Evolutionary conservation across 2,797 vertebrate genomes (phyloP).

Genomic region (Crocidura indochinensis): DNA sequence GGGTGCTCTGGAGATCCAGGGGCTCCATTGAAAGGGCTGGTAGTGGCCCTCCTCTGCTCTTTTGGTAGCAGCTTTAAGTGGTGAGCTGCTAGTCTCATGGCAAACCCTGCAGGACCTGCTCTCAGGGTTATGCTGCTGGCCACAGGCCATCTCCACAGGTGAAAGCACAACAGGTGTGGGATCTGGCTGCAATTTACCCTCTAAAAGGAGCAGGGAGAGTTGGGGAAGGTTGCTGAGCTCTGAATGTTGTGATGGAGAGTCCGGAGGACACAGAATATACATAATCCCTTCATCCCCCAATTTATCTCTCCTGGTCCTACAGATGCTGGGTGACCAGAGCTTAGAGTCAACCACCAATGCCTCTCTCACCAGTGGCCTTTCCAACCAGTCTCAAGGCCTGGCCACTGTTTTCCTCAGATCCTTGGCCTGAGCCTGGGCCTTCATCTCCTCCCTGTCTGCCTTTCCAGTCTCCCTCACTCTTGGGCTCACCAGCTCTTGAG

Average conservation of each 20-base stretch:
- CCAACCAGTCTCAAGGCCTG: not conserved
- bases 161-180: not conserved
- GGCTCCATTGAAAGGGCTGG: too few species aligned
- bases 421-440: not conserved
- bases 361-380: not conserved
- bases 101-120: not conserved
- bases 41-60: not conserved
- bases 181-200: not conserved
- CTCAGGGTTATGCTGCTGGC: not conserved
- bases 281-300: not conserved
- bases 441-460: not conserved
- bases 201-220: not conserved
- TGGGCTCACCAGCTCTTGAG: constrained; percentile 25
- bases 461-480: not conserved
- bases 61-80: not conserved
- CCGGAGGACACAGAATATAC: not conserved
- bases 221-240: not conserved
- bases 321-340: not conserved
- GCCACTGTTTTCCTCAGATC: constrained; percentile 9
- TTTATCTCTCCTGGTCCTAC: not conserved
- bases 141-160: not conserved
- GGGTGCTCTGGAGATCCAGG: too few species aligned
- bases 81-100: not conserved
- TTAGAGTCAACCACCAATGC: not conserved
- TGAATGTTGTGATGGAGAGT: not conserved